phyloP scores from a whole-genome alignment of 2,113 vertebrate genomes.

The Rhadina sibilatrix region DNA sequence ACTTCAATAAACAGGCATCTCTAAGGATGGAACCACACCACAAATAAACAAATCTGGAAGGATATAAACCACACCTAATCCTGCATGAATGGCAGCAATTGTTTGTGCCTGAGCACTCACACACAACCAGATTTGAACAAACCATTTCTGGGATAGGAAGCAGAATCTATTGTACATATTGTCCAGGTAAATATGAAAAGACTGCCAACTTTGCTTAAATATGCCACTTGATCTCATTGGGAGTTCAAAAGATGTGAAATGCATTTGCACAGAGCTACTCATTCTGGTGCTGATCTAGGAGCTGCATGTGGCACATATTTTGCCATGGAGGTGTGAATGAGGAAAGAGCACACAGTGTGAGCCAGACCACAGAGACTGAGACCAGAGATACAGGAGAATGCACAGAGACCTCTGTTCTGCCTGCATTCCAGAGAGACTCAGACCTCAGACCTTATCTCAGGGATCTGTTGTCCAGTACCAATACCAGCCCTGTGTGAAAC shows the following conservation, averaged over 20 bases:
- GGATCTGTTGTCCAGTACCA: neutral
- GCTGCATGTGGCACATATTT: fast-evolving
- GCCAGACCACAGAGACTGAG: neutral
- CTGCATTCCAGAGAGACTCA: neutral
- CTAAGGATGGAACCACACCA: neutral
- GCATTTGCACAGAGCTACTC: neutral
- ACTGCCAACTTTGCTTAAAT: neutral
- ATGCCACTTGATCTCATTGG: neutral
- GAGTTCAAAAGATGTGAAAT: neutral
- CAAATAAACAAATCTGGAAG: neutral
- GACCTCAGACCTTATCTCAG: neutral
- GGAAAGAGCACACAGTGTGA: neutral
- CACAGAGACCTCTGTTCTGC: neutral
- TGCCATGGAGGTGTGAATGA: neutral
- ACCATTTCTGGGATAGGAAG: neutral
- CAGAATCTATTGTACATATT: neutral
- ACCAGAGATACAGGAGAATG: fast-evolving
- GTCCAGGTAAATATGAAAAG: neutral
- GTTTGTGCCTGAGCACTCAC: neutral
- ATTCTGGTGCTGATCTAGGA: neutral
- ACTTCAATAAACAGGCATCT: neutral
- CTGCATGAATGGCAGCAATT: neutral
- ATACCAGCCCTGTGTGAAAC: neutral
- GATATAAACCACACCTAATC: constrained; percentile 13
- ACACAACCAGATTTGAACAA: constrained; percentile 1